Percentiles rank a stretch among this genome's conserved stretches.
Conservation (phyloP, 2,113 vertebrate genomes). For the Vimba vimba region DNA sequence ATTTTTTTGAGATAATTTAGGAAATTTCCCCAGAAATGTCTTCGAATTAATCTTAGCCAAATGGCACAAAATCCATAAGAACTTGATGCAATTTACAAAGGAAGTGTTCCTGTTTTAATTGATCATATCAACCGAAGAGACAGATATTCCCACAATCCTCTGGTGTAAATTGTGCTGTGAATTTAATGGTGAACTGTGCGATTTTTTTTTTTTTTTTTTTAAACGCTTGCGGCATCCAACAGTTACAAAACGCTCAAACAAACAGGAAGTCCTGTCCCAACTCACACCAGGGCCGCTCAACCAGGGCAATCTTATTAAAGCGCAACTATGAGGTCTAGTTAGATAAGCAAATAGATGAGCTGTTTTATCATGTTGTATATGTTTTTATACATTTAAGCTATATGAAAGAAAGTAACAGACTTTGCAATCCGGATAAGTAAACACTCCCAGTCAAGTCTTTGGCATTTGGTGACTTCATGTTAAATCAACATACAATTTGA, state of each 20-base stretch:
- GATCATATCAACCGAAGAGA: not conserved
- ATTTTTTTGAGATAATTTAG: not conserved
- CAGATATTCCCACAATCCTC: not conserved
- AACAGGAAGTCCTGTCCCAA: not conserved
- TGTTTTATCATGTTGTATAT: slow-evolving; percentile 39
- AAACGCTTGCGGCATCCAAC: slow-evolving; percentile 2
- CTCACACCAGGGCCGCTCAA: no score
- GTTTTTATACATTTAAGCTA: slow-evolving; percentile 57
- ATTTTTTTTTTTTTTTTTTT: no score
- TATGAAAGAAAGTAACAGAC: slow-evolving; percentile 29
- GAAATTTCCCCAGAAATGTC: not conserved
- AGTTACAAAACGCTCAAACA: not conserved
- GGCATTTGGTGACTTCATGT: not conserved
- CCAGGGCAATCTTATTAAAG: not conserved
- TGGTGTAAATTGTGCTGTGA: not conserved
- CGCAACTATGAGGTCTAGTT: not conserved
- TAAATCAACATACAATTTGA: not conserved
- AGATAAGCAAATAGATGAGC: not conserved
- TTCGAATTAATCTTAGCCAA: not conserved
- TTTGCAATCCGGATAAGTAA: not conserved
- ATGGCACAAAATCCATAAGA: not conserved
- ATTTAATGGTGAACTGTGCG: not conserved
- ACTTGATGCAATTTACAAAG: not conserved
- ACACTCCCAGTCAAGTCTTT: slow-evolving; percentile 1
- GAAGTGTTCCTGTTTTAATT: not conserved